phyloP scores from a whole-genome alignment of 1,140 invertebrate species.

The Zaprionus ghesquierei region DNA sequence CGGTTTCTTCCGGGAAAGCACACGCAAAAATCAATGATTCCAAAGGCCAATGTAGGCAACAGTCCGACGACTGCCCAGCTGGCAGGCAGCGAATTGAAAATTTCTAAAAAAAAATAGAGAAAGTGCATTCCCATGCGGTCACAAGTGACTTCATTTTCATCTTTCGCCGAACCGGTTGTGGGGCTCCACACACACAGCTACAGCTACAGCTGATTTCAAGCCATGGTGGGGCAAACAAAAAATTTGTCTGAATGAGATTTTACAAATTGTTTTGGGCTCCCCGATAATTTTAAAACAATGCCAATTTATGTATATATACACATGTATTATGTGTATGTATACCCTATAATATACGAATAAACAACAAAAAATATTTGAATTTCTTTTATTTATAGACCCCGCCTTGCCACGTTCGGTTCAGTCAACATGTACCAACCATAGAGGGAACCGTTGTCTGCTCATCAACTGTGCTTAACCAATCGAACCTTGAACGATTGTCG shows the following conservation, averaged over 20 bases:
- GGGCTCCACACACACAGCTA: background rate
- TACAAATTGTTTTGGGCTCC: background rate
- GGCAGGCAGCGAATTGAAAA: conserved; percentile 35
- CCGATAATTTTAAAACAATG: conserved; percentile 24
- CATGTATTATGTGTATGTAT: background rate
- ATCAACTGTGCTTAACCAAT: background rate
- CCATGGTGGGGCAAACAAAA: background rate
- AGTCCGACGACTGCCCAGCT: conserved; percentile 31
- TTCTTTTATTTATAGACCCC: conserved; percentile 47
- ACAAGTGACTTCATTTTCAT: conserved; percentile 50
- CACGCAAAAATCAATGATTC: conserved; percentile 34
- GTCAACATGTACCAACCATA: conserved; percentile 47
- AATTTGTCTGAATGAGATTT: conserved; percentile 2
- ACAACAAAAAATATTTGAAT: background rate
- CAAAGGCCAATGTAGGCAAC: background rate
- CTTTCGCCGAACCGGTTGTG: conserved; percentile 7
- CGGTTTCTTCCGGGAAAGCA: conserved; percentile 32
- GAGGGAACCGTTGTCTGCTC: background rate
- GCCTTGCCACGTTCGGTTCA: conserved; percentile 18
- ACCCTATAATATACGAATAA: background rate
- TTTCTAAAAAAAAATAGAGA: conserved; percentile 27
- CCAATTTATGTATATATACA: background rate
- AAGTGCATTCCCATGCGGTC: conserved; percentile 23
- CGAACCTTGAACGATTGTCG: conserved; percentile 8
- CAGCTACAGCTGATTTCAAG: conserved; percentile 16